Conservation (phyloP, 53 echinoderm and acorn worm genomes). For the Antedon mediterranea region DNA sequence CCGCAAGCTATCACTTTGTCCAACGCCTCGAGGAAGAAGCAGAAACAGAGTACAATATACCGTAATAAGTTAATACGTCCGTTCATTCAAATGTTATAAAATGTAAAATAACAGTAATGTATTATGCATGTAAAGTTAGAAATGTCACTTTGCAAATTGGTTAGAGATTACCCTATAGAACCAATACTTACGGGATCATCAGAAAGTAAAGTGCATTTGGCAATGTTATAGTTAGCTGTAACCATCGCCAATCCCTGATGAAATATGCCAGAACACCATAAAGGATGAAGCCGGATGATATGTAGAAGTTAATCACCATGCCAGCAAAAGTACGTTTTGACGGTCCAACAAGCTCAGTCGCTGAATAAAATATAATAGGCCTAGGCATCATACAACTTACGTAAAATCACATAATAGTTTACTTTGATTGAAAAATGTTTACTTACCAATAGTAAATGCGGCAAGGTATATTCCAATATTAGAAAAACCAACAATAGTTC, state of each 20-base stretch:
- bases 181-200: conserved; percentile 10
- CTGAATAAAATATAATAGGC: not conserved
- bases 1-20: too few species aligned
- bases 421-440: not conserved
- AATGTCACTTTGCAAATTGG: too few species aligned
- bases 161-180: not conserved
- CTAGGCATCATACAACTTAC: not conserved
- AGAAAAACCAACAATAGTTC: conserved; percentile 38
- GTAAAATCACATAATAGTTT: too few species aligned
- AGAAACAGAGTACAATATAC: too few species aligned
- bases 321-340: conserved; percentile 16
- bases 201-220: conserved; percentile 3
- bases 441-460: conserved; percentile 66
- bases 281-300: conserved; percentile 1
- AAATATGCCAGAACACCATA: conserved; percentile 1
- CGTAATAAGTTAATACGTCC: too few species aligned
- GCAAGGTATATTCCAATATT: conserved; percentile 61
- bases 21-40: too few species aligned
- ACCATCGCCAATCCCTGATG: conserved; percentile 8
- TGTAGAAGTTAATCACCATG: conserved; percentile 3
- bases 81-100: too few species aligned
- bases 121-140: too few species aligned
- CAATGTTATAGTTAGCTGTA: conserved; percentile 12
- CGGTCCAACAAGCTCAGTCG: conserved; percentile 14
- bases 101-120: too few species aligned